Percentiles rank a stretch among this genome's conserved stretches.
phyloP scores from a whole-genome alignment of 2,113 vertebrate genomes.

The Apodemus speciosus region DNA sequence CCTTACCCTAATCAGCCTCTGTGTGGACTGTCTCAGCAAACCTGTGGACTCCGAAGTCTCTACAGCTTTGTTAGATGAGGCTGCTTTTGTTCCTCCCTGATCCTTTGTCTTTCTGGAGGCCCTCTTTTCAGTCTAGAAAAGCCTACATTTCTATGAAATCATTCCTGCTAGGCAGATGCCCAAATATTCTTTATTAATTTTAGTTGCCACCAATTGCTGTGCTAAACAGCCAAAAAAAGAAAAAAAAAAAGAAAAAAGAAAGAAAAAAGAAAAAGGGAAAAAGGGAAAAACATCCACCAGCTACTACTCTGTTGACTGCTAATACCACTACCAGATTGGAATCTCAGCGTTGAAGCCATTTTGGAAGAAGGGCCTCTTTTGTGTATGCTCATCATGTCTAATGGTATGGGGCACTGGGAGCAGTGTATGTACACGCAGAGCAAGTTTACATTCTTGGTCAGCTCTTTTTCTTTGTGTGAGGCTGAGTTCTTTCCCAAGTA shows the following conservation, averaged over 20 bases:
- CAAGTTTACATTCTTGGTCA: slow-evolving; percentile 26
- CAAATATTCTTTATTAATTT: slow-evolving; percentile 70
- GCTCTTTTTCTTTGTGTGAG: background rate
- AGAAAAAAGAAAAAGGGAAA: background rate
- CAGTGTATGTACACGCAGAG: background rate
- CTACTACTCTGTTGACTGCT: slow-evolving; percentile 45
- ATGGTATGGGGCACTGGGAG: background rate
- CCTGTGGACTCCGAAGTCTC: background rate
- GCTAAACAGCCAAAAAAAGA: slow-evolving; percentile 39
- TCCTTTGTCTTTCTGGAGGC: slow-evolving; percentile 24
- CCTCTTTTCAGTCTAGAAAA: slow-evolving; percentile 8
- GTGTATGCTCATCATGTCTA: slow-evolving; percentile 25
- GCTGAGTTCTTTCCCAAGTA: slow-evolving; percentile 13
- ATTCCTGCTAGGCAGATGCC: slow-evolving; percentile 48
- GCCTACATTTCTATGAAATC: slow-evolving; percentile 43
- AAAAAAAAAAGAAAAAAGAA: background rate
- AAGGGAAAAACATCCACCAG: background rate
- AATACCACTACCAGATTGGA: slow-evolving; percentile 38
- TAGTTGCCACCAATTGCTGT: slow-evolving; percentile 61
- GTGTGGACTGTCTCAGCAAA: background rate
- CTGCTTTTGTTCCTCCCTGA: background rate
- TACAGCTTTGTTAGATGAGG: background rate
- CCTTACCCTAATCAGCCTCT: background rate
- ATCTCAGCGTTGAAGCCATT: slow-evolving; percentile 40
- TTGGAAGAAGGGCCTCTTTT: slow-evolving; percentile 41